Evolutionary conservation across 1,140 invertebrate species (phyloP).

Genomic region (Cherax quadricarinatus): DNA sequence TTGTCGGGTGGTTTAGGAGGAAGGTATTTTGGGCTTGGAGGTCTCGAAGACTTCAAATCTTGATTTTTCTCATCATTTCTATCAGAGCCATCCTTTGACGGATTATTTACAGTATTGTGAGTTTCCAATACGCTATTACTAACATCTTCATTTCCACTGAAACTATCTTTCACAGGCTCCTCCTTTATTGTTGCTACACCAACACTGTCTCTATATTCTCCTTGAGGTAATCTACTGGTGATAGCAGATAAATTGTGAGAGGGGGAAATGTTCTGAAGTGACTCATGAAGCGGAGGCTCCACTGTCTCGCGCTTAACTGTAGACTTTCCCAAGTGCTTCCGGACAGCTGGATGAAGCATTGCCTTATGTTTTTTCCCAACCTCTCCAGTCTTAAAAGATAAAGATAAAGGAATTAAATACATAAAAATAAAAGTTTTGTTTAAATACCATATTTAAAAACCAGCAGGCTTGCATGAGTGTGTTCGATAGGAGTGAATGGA

Average conservation of each 20-base stretch:
- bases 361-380: not conserved
- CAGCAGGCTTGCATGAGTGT: too few species aligned
- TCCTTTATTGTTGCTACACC: not conserved
- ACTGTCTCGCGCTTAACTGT: not conserved
- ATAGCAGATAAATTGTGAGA: too few species aligned
- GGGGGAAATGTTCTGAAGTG: not conserved
- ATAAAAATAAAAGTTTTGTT: too few species aligned
- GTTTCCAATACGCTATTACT: not conserved
- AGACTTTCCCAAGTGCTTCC: constrained; percentile 13
- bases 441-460: too few species aligned
- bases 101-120: not conserved
- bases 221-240: not conserved
- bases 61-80: not conserved
- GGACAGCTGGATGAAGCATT: constrained; percentile 34
- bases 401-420: not conserved
- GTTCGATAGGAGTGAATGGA: too few species aligned
- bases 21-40: constrained; percentile 59
- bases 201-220: not conserved
- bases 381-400: not conserved
- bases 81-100: not conserved
- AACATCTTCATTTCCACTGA: not conserved
- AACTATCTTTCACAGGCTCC: not conserved
- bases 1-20: constrained; percentile 49
- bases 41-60: constrained; percentile 5
- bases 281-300: not conserved